Evolutionary conservation across 2,113 vertebrate genomes (phyloP).

Genomic region (Speoplatyrhinus poulsoni): DNA sequence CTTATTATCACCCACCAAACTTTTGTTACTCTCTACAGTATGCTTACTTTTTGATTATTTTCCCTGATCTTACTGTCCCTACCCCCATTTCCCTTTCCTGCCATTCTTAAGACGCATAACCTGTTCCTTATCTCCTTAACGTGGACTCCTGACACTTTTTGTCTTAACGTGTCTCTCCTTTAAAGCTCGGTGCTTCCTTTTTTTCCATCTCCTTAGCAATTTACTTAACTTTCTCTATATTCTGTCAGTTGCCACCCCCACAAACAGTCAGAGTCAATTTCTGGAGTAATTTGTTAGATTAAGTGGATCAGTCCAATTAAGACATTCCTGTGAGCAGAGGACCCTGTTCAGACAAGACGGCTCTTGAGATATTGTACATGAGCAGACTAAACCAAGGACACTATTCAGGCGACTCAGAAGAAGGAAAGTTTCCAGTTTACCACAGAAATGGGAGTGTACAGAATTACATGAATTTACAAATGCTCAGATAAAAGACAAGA

Average conservation of each 20-base stretch:
- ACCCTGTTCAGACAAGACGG: slow-evolving; percentile 12
- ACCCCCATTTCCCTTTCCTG: too few species aligned
- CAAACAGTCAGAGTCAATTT: slow-evolving; percentile 16
- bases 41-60: too few species aligned
- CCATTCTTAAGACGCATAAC: too few species aligned
- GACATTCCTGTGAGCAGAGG: slow-evolving; percentile 5
- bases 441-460: not conserved
- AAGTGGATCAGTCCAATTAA: slow-evolving; percentile 37
- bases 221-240: not conserved
- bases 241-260: slow-evolving; percentile 18
- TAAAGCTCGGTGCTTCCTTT: not conserved
- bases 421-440: not conserved
- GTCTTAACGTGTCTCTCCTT: too few species aligned
- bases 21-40: too few species aligned
- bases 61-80: too few species aligned
- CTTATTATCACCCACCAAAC: too few species aligned
- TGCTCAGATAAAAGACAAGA: too few species aligned
- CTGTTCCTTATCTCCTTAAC: not conserved
- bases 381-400: not conserved
- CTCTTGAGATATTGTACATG: not conserved
- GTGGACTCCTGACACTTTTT: not conserved
- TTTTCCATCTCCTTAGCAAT: not conserved
- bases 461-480: too few species aligned
- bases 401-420: not conserved
- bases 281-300: slow-evolving; percentile 34